These are phyloP conservation scores for Drosophila elegans DNA, from an alignment of 1,140 invertebrate genomes.

Conservation along the genomic window DNA sequence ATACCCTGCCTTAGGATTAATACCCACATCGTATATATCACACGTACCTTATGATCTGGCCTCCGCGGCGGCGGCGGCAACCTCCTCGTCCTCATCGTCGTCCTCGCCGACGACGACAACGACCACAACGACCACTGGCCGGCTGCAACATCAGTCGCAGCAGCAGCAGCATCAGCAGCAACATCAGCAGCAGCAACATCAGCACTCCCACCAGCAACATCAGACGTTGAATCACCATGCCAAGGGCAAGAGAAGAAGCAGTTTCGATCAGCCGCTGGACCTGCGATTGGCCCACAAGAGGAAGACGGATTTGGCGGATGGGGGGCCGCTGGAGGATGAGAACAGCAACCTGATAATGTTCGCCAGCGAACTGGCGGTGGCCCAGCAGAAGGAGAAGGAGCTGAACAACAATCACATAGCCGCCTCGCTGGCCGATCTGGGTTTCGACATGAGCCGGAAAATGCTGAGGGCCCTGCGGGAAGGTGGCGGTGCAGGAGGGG, in stretches of 20 bases:
- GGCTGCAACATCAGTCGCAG: conserved; percentile 27
- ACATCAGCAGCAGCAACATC: conserved; percentile 39
- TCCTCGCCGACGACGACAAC: conserved; percentile 49
- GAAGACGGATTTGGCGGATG: conserved; percentile 23
- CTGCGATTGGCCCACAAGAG: conserved; percentile 92
- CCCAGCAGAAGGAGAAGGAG: conserved; percentile 74
- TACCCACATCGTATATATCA: conserved; percentile 85
- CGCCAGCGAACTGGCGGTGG: conserved; percentile 53
- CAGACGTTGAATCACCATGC: conserved; percentile 50
- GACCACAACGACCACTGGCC: conserved; percentile 31
- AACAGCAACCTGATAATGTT: conserved; percentile 70
- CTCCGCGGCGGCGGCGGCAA: conserved; percentile 54
- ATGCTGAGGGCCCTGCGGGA: conserved; percentile 69
- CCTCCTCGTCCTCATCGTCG: conserved; percentile 36
- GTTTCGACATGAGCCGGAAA: conserved; percentile 73
- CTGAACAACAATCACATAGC: conserved; percentile 75
- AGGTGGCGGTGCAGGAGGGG: conserved; percentile 40
- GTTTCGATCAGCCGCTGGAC: conserved; percentile 91
- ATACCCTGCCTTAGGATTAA: conserved; percentile 88
- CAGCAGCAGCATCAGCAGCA: conserved; percentile 22
- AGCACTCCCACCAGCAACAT: conserved; percentile 38
- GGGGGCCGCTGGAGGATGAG: conserved; percentile 62
- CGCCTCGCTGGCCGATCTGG: conserved; percentile 68
- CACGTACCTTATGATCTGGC: conserved; percentile 85
- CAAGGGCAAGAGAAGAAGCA: conserved; percentile 79